Percentiles rank a stretch among this genome's conserved stretches.
These are phyloP conservation scores for Oceanodroma leucorhoa DNA, from an alignment of 2,797 vertebrate species.

Conservation along the genomic window DNA sequence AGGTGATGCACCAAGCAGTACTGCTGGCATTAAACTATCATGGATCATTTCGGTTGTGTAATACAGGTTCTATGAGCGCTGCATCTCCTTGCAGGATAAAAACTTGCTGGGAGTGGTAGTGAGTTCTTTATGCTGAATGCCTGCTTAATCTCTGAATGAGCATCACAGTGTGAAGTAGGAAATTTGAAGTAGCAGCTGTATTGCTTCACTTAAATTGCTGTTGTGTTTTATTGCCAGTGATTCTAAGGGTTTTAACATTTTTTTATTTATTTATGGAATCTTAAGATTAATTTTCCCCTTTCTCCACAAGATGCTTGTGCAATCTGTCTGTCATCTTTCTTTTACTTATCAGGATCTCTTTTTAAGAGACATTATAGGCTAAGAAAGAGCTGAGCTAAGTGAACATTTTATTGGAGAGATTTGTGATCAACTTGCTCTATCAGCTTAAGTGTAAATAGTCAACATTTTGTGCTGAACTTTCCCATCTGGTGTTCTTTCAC, in stretches of 20 bases:
- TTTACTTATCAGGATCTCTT: background rate
- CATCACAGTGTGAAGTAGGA: background rate
- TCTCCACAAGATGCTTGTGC: background rate
- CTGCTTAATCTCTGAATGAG: background rate
- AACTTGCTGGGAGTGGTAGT: background rate
- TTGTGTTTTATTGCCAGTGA: background rate
- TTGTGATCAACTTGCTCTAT: background rate
- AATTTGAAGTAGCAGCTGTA: background rate
- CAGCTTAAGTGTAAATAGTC: background rate
- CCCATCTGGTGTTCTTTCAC: background rate
- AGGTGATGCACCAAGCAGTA: background rate
- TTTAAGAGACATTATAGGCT: background rate
- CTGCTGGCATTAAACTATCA: background rate
- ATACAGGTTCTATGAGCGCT: background rate
- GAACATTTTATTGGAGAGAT: background rate
- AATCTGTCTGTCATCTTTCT: background rate
- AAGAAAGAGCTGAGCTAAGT: background rate
- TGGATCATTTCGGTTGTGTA: background rate
- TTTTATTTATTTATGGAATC: background rate
- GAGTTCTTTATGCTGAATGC: background rate
- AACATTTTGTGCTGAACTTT: background rate
- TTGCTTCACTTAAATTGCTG: background rate
- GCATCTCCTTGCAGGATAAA: background rate
- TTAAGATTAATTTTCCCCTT: background rate
- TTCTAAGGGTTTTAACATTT: background rate